Evolutionary conservation across 2,888 invertebrate species (phyloP).

Genomic region (Sphecodes monilicornis): DNA sequence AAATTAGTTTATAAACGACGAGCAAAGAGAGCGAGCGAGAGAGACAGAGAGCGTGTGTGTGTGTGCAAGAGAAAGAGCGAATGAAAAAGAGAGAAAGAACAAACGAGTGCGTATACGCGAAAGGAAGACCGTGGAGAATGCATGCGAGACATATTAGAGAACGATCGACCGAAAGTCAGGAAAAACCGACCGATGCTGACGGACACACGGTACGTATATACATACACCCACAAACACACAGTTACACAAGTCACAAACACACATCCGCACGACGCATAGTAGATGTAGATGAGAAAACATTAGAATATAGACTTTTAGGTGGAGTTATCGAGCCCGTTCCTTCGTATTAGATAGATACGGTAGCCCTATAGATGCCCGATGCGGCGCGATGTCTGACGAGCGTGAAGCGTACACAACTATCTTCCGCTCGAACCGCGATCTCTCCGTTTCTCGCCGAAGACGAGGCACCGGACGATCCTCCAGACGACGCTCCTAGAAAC

Average conservation of each 20-base stretch:
- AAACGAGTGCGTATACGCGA: neutral
- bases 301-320: constrained; percentile 73
- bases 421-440: constrained; percentile 28
- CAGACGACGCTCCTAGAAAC: too few relatives aligned
- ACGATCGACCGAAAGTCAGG: neutral
- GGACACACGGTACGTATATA: neutral
- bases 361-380: constrained; percentile 55
- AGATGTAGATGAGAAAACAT: constrained; percentile 70
- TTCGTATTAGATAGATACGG: constrained; percentile 65
- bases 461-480: neutral
- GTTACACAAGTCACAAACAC: constrained; percentile 23
- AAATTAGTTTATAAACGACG: constrained; percentile 65
- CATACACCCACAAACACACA: neutral
- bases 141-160: neutral
- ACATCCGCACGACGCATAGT: constrained; percentile 63
- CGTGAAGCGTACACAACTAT: constrained; percentile 5
- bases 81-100: neutral
- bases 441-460: constrained; percentile 23
- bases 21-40: neutral
- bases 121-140: neutral
- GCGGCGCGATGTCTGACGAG: constrained; percentile 41
- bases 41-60: constrained; percentile 11
- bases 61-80: neutral
- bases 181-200: neutral
- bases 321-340: constrained; percentile 75